Conservation (phyloP, 2,113 vertebrate species). For the Melanotaenia duboulayi region DNA sequence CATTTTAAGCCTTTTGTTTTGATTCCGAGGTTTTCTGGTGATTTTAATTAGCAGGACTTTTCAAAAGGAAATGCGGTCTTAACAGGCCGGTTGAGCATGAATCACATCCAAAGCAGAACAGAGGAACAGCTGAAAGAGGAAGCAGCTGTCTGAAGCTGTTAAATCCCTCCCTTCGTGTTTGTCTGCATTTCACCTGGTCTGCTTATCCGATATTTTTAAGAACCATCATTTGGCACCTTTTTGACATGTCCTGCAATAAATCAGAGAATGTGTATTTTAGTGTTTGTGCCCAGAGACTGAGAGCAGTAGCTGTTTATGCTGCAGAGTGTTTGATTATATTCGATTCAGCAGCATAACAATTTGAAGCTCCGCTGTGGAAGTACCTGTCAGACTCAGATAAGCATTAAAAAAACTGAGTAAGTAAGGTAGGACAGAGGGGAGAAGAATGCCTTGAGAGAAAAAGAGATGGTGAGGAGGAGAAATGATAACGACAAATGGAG, state of each 20-base stretch:
- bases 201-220: not conserved
- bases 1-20: constrained; percentile 44
- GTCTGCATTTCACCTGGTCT: constrained; percentile 1
- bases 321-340: constrained; percentile 30
- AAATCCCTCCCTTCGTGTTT: not conserved
- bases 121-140: not conserved
- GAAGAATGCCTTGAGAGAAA: not conserved
- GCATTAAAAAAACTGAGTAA: not conserved
- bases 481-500: constrained; percentile 13
- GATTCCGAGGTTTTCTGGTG: constrained; percentile 19
- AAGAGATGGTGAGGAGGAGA: constrained; percentile 7
- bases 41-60: constrained; percentile 50
- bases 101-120: not conserved
- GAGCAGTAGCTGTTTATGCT: constrained; percentile 6
- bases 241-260: constrained; percentile 7
- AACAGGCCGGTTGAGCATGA: constrained; percentile 6
- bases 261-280: constrained; percentile 3
- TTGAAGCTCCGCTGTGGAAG: constrained; percentile 35
- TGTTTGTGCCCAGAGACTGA: constrained; percentile 19
- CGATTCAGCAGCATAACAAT: constrained; percentile 40
- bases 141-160: constrained; percentile 2
- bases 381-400: constrained; percentile 59
- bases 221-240: constrained; percentile 20
- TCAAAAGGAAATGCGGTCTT: constrained; percentile 2
- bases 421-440: not conserved